Percentiles rank a stretch among this genome's conserved stretches.
Evolutionary conservation across 2,797 vertebrate genomes (phyloP).

Genomic region (Centropyge bicolor): DNA sequence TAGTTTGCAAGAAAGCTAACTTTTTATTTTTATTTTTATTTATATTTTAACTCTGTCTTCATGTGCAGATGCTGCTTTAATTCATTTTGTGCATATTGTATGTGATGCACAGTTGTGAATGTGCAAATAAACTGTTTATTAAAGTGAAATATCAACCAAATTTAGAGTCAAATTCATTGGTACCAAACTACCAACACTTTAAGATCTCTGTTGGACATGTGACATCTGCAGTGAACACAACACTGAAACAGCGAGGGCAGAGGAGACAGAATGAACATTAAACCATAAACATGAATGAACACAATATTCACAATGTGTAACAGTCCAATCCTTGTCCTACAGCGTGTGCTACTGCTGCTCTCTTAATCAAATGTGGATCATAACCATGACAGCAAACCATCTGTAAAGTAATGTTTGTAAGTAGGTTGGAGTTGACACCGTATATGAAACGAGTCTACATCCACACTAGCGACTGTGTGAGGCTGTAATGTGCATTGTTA

Average conservation of each 20-base stretch:
- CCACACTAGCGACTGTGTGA: neutral
- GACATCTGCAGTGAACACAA: too few species aligned
- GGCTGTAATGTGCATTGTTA: neutral
- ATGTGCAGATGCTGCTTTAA: neutral
- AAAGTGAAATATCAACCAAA: constrained; percentile 5
- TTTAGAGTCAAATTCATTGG: neutral
- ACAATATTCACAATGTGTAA: too few species aligned
- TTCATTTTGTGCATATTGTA: constrained; percentile 11
- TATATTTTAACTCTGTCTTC: constrained; percentile 1
- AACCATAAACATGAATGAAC: too few species aligned
- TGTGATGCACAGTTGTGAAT: constrained; percentile 27
- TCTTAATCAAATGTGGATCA: too few species aligned
- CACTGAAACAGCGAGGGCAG: too few species aligned
- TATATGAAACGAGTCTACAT: too few species aligned
- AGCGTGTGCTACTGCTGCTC: too few species aligned
- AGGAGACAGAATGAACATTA: too few species aligned
- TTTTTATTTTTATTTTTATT: too few species aligned
- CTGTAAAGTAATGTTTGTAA: neutral
- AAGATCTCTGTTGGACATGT: constrained; percentile 5
- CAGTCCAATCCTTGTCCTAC: too few species aligned
- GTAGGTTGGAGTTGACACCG: neutral
- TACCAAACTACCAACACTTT: neutral
- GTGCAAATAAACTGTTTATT: constrained; percentile 7
- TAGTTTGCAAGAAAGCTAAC: too few species aligned
- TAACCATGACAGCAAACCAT: too few species aligned